Conservation (phyloP, 2,113 vertebrate species). For the Oreochromis niloticus region DNA sequence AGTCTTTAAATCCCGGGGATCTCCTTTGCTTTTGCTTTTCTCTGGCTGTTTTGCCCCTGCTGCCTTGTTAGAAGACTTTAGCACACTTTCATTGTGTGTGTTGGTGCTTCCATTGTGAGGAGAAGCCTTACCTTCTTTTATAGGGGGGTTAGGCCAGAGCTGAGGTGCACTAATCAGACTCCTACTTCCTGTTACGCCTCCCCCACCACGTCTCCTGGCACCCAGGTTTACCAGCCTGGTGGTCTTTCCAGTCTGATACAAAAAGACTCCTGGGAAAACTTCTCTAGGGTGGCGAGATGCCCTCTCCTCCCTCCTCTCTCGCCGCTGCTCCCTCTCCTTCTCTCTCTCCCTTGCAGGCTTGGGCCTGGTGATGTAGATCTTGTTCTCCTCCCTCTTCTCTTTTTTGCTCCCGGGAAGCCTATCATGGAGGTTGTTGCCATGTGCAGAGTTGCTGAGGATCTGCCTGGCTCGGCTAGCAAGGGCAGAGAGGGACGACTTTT, state of each 20-base stretch:
- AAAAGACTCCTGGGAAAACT: slow-evolving; percentile 81
- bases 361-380: slow-evolving; percentile 89
- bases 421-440: slow-evolving; percentile 17
- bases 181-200: slow-evolving; percentile 32
- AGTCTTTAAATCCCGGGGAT: neutral
- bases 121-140: slow-evolving; percentile 47
- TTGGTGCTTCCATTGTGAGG: slow-evolving; percentile 57
- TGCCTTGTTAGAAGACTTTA: slow-evolving; percentile 40
- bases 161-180: slow-evolving; percentile 56
- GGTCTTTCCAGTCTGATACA: slow-evolving; percentile 78
- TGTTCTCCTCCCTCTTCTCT: slow-evolving; percentile 71
- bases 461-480: slow-evolving; percentile 74
- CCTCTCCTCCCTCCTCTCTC: slow-evolving; percentile 54
- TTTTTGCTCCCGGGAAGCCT: slow-evolving; percentile 36
- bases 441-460: slow-evolving; percentile 73
- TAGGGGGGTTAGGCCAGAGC: slow-evolving; percentile 57
- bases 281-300: slow-evolving; percentile 65
- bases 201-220: slow-evolving; percentile 52
- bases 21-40: slow-evolving; percentile 31
- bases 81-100: slow-evolving; percentile 40
- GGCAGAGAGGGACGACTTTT: slow-evolving; percentile 70
- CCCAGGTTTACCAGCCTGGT: slow-evolving; percentile 74
- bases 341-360: slow-evolving; percentile 69
- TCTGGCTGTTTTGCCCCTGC: slow-evolving; percentile 12
- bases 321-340: slow-evolving; percentile 47